Percentiles rank a stretch among this genome's conserved stretches.
Conservation (phyloP, 2,797 vertebrate species). For the Trachurus trachurus region DNA sequence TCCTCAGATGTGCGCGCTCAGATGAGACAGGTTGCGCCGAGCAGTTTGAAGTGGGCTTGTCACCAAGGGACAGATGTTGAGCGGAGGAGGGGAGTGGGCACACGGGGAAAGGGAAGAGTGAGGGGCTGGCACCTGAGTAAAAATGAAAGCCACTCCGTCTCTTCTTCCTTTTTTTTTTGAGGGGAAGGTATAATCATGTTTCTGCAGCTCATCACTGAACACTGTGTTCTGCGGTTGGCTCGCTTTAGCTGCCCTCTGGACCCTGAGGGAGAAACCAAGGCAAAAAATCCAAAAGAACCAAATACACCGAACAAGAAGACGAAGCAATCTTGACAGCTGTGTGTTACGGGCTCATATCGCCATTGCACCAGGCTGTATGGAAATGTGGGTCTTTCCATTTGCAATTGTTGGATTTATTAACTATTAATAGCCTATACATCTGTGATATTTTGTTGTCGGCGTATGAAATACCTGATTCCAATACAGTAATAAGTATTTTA, state of each 20-base stretch:
- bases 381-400: slow-evolving; percentile 35
- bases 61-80: slow-evolving; percentile 75
- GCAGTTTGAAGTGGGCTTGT: slow-evolving; percentile 81
- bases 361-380: slow-evolving; percentile 1
- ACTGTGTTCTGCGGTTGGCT: slow-evolving; percentile 72
- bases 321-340: slow-evolving; percentile 50
- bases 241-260: slow-evolving; percentile 68
- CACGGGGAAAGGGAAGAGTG: slow-evolving; percentile 26
- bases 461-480: slow-evolving; percentile 27
- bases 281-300: slow-evolving; percentile 72
- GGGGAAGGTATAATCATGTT: slow-evolving; percentile 78
- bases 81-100: slow-evolving; percentile 53
- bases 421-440: slow-evolving; percentile 23
- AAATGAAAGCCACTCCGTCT: slow-evolving; percentile 73
- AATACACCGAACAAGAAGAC: slow-evolving; percentile 51
- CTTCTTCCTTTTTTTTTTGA: slow-evolving; percentile 73
- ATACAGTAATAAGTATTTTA: slow-evolving; percentile 31
- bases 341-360: slow-evolving; percentile 51
- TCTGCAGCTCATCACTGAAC: slow-evolving; percentile 77
- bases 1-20: slow-evolving; percentile 74
- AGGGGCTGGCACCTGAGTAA: slow-evolving; percentile 65
- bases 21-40: slow-evolving; percentile 73
- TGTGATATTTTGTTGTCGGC: slow-evolving; percentile 26
- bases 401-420: slow-evolving; percentile 44
- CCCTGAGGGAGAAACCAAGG: slow-evolving; percentile 76